Conservation (phyloP, 2,113 vertebrate genomes). For the Nothoprocta pentlandii region DNA sequence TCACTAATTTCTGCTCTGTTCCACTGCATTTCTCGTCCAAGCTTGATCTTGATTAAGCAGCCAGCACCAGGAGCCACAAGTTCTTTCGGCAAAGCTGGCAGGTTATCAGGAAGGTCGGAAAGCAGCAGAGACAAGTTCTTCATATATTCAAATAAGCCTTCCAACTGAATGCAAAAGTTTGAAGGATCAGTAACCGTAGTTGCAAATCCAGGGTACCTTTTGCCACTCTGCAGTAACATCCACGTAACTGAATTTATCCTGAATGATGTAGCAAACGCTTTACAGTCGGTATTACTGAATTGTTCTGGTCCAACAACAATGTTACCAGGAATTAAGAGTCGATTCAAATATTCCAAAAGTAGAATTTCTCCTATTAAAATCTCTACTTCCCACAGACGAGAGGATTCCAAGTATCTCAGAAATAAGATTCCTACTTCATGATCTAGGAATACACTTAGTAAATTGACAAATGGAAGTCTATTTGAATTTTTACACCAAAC, state of each 20-base stretch:
- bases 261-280: background rate
- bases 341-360: slow-evolving; percentile 58
- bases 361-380: slow-evolving; percentile 68
- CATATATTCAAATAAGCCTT: slow-evolving; percentile 77
- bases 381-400: slow-evolving; percentile 80
- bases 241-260: slow-evolving; percentile 52
- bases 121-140: slow-evolving; percentile 77
- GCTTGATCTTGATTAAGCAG: slow-evolving; percentile 82
- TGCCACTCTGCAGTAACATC: slow-evolving; percentile 63
- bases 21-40: slow-evolving; percentile 78
- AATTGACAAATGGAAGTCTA: background rate
- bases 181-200: slow-evolving; percentile 80
- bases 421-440: slow-evolving; percentile 78
- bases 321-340: background rate
- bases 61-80: slow-evolving; percentile 73
- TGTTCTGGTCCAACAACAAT: background rate
- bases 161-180: slow-evolving; percentile 84
- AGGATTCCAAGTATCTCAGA: slow-evolving; percentile 63
- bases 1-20: slow-evolving; percentile 84
- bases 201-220: slow-evolving; percentile 75
- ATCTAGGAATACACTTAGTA: slow-evolving; percentile 57
- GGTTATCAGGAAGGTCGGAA: slow-evolving; percentile 72
- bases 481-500: slow-evolving; percentile 56
- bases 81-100: slow-evolving; percentile 73
- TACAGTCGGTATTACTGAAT: background rate